Evolutionary conservation across 2,888 invertebrate genomes (phyloP).

Genomic region (Tetheella fluctuosa): DNA sequence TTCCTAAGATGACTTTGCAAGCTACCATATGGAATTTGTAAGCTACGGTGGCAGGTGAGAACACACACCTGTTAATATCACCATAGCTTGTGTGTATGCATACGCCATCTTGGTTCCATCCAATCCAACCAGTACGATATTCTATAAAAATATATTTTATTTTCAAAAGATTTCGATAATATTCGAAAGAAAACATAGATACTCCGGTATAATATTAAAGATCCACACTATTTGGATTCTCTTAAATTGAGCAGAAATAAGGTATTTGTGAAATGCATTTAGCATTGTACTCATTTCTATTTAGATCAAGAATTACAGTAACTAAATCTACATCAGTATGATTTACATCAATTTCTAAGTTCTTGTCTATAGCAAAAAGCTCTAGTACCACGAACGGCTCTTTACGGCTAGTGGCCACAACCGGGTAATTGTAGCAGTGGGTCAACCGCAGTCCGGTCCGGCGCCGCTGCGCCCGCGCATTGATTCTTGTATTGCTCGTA

Average conservation of each 20-base stretch:
- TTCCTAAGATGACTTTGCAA: neutral
- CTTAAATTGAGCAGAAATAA: neutral
- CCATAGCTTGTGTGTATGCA: neutral
- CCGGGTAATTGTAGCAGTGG: slow-evolving; percentile 60
- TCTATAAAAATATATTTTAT: no score
- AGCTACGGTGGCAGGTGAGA: neutral
- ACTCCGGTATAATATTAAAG: no score
- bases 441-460: slow-evolving; percentile 57
- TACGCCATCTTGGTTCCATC: neutral
- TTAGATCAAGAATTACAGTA: neutral
- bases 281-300: neutral
- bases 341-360: slow-evolving; percentile 1
- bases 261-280: no score
- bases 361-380: slow-evolving; percentile 7
- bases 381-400: slow-evolving; percentile 18
- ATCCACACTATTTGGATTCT: no score
- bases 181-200: neutral
- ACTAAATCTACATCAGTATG: slow-evolving; percentile 4
- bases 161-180: no score
- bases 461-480: slow-evolving; percentile 31
- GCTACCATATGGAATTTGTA: neutral
- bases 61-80: neutral
- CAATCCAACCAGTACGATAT: neutral
- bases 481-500: slow-evolving; percentile 18
- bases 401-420: slow-evolving; percentile 40